Evolutionary conservation across 2,113 vertebrate species (phyloP), one percentile per base, ranked within the genome.

Genomic region (Tringa solitaria): DNA sequence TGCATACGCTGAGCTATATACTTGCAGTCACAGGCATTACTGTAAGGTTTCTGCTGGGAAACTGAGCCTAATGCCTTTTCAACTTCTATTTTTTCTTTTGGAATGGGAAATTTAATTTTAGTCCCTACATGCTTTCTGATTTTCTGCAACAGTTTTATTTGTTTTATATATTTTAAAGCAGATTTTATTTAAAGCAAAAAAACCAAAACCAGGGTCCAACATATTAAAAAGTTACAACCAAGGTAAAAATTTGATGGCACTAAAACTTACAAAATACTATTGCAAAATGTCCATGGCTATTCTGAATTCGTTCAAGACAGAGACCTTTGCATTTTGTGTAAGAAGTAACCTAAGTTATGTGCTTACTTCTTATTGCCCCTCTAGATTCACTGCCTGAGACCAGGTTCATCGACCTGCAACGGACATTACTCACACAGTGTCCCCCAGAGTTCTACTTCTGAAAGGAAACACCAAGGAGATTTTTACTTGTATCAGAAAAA

Each of bases 41-140:
- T 86, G 75, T 87, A 77, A 60, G 79, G 72, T 84, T 54, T 87
- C 87, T 92, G 50, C 87, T 89, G 76, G 83, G 73, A 95, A 95
- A 75, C 79, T 63, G 76, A 97, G 93, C 92, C 96, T 96, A 96
- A 95, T 96, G 95, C 95, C 95, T 95, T 94, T 95, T 91, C 82
- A 88, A 64, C 74, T 97, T 93, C 75, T 88, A 67, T 89, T 95
- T 95, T 87, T 94, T 72, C 57, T 81, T 81, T 68, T 57, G 69
- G 84, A 93, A 95, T 64, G 69, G 80, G 73, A 93, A 95, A 92
- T 92, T n/a, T 87, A 68, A 82, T 95, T 96, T 94, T 93, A 92
- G 56, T 84, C 82, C 75, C 59, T 80, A 27, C n/a, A 43, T 53
- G 32, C n/a, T 83, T 96, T 94, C 77, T 70, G 69, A 94, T 93